Percentiles rank a stretch among this genome's conserved stretches.
Evolutionary conservation across 2,797 vertebrate species (phyloP).

Genomic region (Hypotaenidia okinawae): DNA sequence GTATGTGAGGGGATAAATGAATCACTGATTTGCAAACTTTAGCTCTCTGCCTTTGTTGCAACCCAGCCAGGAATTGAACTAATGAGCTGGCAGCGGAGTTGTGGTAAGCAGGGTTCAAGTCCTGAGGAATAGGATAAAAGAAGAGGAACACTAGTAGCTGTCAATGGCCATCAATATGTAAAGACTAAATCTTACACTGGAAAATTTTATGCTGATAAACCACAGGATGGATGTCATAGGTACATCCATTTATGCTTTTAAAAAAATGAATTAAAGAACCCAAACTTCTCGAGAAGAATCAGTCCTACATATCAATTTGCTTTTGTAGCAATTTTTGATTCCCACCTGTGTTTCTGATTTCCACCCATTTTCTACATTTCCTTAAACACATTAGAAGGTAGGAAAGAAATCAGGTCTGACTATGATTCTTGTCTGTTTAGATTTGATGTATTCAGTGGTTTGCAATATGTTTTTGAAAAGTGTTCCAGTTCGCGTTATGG

Average conservation of each 20-base stretch:
- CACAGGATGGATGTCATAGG: neutral
- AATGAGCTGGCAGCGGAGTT: neutral
- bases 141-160: neutral
- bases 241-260: neutral
- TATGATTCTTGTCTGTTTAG: neutral
- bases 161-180: neutral
- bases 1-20: neutral
- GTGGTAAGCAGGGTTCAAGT: neutral
- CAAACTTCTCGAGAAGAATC: neutral
- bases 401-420: neutral
- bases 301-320: neutral
- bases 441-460: neutral
- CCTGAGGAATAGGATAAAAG: neutral
- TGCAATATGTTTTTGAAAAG: neutral
- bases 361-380: neutral
- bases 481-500: neutral
- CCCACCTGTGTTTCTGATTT: neutral
- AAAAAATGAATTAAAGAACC: neutral
- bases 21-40: neutral
- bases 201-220: neutral
- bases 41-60: neutral
- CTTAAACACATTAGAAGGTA: neutral
- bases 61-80: neutral
- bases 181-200: neutral
- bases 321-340: neutral